Conservation (phyloP, 2,797 vertebrate species). For the Morelia viridis region DNA sequence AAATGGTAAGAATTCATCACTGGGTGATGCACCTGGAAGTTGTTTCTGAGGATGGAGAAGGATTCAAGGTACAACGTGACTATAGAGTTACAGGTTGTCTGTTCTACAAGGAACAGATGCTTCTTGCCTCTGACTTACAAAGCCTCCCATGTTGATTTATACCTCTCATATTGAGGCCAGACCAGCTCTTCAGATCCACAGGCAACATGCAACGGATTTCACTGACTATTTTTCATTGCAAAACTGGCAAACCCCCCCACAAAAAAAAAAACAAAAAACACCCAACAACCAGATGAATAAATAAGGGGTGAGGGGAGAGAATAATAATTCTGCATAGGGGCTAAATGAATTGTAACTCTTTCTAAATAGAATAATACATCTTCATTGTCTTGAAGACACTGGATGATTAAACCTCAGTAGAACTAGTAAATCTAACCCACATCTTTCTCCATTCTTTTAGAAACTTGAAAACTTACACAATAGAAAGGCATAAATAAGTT, state of each 20-base stretch:
- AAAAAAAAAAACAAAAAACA: background rate
- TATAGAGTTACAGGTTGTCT: background rate
- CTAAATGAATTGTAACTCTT: conserved; percentile 44
- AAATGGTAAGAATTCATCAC: too few species aligned
- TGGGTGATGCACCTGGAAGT: too few species aligned
- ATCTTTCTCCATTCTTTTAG: conserved; percentile 27
- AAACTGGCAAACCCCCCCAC: background rate
- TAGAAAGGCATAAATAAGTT: conserved; percentile 36
- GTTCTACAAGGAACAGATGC: background rate
- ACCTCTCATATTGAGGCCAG: background rate
- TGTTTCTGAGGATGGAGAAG: too few species aligned
- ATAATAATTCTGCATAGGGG: conserved; percentile 6
- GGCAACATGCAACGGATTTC: background rate
- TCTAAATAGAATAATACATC: conserved; percentile 24
- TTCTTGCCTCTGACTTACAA: background rate
- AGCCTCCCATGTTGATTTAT: background rate
- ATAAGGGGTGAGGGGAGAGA: conserved; percentile 37
- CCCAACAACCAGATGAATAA: conserved; percentile 41
- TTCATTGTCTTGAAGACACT: conserved; percentile 13
- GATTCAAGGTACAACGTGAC: background rate
- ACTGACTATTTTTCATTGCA: conserved; percentile 35
- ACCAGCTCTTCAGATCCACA: background rate
- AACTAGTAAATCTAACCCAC: conserved; percentile 21
- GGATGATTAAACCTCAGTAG: conserved; percentile 46
- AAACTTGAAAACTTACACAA: conserved; percentile 31